Conservation (phyloP, 2,888 invertebrate genomes). For the Agrochola lychnidis region DNA sequence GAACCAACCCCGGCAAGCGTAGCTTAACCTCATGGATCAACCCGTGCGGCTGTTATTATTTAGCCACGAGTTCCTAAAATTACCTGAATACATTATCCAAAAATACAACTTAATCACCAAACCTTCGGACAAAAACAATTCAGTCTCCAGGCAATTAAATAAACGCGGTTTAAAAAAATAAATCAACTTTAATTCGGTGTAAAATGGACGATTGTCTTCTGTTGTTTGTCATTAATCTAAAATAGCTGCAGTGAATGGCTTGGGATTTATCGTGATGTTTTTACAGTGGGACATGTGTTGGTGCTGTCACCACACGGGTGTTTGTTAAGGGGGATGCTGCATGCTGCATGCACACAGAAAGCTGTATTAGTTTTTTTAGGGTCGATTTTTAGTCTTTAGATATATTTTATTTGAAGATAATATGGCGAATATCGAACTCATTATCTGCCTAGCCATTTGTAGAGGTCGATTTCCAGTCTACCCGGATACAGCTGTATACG, state of each 20-base stretch:
- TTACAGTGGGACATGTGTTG: slow-evolving; percentile 86
- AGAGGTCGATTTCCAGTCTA: too few species aligned
- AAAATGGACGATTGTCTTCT: slow-evolving; percentile 62
- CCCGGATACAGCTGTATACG: too few species aligned
- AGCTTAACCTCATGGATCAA: too few species aligned
- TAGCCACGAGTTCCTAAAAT: too few species aligned
- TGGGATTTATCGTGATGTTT: slow-evolving; percentile 79
- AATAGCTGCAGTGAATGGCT: slow-evolving; percentile 77
- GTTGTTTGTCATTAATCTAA: slow-evolving; percentile 71
- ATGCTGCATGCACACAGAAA: too few species aligned
- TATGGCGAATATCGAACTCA: too few species aligned
- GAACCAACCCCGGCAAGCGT: too few species aligned
- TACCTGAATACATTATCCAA: slow-evolving; percentile 25
- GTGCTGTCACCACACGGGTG: slow-evolving; percentile 79
- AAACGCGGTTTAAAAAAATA: slow-evolving; percentile 57
- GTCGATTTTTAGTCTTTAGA: too few species aligned
- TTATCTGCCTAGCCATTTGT: too few species aligned
- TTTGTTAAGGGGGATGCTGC: slow-evolving; percentile 57
- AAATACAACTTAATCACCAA: slow-evolving; percentile 53
- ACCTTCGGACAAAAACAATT: slow-evolving; percentile 35
- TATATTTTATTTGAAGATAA: too few species aligned
- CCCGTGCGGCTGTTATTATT: too few species aligned
- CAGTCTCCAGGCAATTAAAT: slow-evolving; percentile 53
- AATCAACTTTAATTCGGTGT: slow-evolving; percentile 64
- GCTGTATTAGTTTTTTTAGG: too few species aligned